phyloP scores from a whole-genome alignment of 2,113 vertebrate species.

The Otocyon megalotis region DNA sequence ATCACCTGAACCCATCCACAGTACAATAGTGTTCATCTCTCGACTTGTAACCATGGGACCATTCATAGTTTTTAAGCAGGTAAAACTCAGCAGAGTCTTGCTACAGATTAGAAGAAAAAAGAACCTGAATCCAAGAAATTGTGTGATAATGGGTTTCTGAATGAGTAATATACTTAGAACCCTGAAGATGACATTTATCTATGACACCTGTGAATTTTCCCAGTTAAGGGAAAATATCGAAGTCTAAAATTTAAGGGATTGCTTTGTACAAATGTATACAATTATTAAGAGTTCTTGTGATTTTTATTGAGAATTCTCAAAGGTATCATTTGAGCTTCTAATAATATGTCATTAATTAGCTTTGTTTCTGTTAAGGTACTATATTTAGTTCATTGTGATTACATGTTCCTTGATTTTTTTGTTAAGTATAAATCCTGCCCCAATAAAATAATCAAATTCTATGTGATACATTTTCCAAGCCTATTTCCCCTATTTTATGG shows the following conservation, averaged over 20 bases:
- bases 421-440: not conserved
- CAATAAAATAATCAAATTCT: not conserved
- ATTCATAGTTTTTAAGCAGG: not conserved
- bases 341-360: not conserved
- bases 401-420: not conserved
- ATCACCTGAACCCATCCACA: not conserved
- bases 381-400: conserved; percentile 20
- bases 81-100: not conserved
- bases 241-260: not conserved
- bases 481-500: not conserved
- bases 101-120: not conserved
- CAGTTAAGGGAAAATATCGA: not conserved
- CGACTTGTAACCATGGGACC: not conserved
- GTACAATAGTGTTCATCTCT: not conserved
- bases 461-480: not conserved
- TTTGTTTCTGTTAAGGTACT: not conserved
- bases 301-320: conserved; percentile 68
- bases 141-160: not conserved
- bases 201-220: not conserved
- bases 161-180: not conserved
- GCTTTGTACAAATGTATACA: conserved; percentile 4
- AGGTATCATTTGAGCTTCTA: conserved; percentile 33
- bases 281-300: conserved; percentile 50
- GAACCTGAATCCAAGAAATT: not conserved
- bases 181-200: not conserved